These are phyloP conservation scores for Pterocles orientalis DNA, from an alignment of 2,113 vertebrate genomes.

Conservation along the genomic window DNA sequence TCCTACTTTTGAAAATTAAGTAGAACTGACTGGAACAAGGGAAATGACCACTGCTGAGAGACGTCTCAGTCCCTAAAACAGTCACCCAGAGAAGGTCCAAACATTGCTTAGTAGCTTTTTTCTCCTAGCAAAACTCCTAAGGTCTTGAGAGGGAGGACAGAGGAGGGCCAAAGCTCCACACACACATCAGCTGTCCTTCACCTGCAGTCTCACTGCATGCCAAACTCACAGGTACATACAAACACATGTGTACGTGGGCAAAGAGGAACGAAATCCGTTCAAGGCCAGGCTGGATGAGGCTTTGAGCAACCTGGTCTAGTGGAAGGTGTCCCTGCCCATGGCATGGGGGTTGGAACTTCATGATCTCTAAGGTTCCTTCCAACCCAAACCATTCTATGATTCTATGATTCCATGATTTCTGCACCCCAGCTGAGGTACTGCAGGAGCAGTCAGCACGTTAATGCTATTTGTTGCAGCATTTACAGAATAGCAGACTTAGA, in stretches of 20 bases:
- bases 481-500: not conserved
- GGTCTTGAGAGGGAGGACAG: not conserved
- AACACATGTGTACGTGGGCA: rapidly evolving
- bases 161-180: not conserved
- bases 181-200: not conserved
- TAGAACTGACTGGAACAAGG: not conserved
- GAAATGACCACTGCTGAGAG: not conserved
- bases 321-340: too few species aligned
- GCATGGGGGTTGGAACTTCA: too few species aligned
- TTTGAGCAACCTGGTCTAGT: too few species aligned
- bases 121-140: not conserved
- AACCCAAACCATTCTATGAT: too few species aligned
- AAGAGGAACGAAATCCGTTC: not conserved
- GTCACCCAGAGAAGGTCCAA: not conserved
- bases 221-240: not conserved
- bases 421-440: not conserved
- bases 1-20: not conserved
- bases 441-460: not conserved
- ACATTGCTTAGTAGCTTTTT: not conserved
- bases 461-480: not conserved
- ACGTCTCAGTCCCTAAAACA: not conserved
- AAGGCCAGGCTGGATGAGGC: too few species aligned
- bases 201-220: not conserved
- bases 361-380: too few species aligned
- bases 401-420: not conserved